Conservation (phyloP, 2,797 vertebrate genomes). For the Neostethus bicornis region DNA sequence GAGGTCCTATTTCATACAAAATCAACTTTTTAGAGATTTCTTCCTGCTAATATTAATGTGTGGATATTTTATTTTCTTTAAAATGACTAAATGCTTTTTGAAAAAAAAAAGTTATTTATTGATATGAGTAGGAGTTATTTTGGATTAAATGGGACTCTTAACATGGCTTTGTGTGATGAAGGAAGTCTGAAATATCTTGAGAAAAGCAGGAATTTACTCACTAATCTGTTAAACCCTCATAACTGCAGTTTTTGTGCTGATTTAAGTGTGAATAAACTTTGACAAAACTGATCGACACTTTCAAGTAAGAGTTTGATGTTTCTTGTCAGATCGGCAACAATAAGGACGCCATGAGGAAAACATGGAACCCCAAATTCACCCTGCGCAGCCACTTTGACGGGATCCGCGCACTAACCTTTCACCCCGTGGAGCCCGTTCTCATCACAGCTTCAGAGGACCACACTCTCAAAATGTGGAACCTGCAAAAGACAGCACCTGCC, state of each 20-base stretch:
- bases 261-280: no score
- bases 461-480: conserved; percentile 99
- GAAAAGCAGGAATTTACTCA: not conserved
- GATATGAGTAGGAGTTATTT: no score
- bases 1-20: no score
- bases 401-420: conserved; percentile 93
- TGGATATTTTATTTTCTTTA: no score
- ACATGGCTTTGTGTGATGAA: no score
- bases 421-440: conserved; percentile 93
- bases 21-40: no score
- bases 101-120: no score
- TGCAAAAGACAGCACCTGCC: conserved; percentile 96
- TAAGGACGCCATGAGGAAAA: conserved; percentile 96
- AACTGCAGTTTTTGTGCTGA: not conserved
- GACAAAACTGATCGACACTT: not conserved
- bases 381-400: conserved; percentile 98
- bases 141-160: no score
- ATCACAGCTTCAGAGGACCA: conserved; percentile 98
- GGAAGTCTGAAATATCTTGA: not conserved
- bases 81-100: no score
- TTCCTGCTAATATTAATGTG: no score
- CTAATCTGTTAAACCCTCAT: not conserved
- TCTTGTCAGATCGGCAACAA: conserved; percentile 91
- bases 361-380: conserved; percentile 99
- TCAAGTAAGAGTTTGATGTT: conserved; percentile 3